phyloP scores from a whole-genome alignment of 2,888 invertebrate genomes.

The Papilio protenor region DNA sequence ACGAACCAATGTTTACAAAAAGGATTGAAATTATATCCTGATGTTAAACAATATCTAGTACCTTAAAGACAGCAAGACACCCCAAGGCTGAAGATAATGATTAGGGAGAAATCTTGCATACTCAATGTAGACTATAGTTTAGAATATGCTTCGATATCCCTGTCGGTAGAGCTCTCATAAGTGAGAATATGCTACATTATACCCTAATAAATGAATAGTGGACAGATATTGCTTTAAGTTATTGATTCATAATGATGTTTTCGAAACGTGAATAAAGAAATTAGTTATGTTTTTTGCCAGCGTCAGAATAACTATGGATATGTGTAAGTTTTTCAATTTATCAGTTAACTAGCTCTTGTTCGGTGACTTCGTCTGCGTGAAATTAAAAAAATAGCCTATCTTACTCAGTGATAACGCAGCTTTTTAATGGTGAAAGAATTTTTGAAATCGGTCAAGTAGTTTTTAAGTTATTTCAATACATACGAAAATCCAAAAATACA shows the following conservation, averaged over 20 bases:
- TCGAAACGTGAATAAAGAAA: too few relatives aligned
- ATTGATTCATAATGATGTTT: neutral
- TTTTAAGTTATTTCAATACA: too few relatives aligned
- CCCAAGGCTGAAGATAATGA: slow-evolving; percentile 2
- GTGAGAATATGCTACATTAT: neutral
- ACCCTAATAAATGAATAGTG: neutral
- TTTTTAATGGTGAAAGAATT: too few relatives aligned
- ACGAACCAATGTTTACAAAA: slow-evolving; percentile 28
- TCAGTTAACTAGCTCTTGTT: too few relatives aligned
- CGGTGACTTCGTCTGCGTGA: too few relatives aligned
- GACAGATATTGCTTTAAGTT: neutral
- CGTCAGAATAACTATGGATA: too few relatives aligned
- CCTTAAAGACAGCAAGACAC: neutral
- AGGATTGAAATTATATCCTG: slow-evolving; percentile 29
- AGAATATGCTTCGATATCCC: neutral
- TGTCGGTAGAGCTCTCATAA: neutral
- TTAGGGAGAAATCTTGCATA: neutral
- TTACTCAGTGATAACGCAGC: too few relatives aligned
- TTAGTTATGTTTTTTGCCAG: too few relatives aligned
- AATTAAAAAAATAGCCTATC: too few relatives aligned
- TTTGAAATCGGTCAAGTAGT: too few relatives aligned
- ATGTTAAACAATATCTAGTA: slow-evolving; percentile 5
- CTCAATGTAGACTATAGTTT: neutral
- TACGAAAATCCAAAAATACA: too few relatives aligned
- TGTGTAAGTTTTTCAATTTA: too few relatives aligned